Evolutionary conservation across 2,888 invertebrate genomes (phyloP).

Genomic region (Epinotia demarniana): DNA sequence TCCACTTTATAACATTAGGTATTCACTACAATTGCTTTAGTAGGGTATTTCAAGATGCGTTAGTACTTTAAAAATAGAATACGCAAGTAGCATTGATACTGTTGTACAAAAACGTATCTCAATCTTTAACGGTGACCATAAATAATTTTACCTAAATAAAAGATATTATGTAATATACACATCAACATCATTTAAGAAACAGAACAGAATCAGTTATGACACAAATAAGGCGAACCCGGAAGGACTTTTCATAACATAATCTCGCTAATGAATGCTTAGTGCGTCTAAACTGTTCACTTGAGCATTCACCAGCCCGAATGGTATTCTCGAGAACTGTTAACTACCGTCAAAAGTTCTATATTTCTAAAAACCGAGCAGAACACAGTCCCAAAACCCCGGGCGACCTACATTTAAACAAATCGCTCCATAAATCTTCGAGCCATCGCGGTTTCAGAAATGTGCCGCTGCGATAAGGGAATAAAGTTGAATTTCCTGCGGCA

Average conservation of each 20-base stretch:
- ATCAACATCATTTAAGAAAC: not conserved
- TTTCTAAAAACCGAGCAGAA: constrained; percentile 29
- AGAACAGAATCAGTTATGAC: not conserved
- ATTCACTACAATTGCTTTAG: no score
- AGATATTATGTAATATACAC: not conserved
- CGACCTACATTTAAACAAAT: constrained; percentile 45
- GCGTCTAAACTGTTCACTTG: not conserved
- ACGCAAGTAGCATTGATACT: no score
- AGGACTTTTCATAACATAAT: not conserved
- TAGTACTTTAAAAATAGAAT: no score
- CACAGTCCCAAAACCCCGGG: constrained; percentile 30
- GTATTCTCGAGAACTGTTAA: not conserved
- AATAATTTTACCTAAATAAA: no score
- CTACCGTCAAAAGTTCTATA: constrained; percentile 22
- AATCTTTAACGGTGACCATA: no score
- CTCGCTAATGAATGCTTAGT: no score
- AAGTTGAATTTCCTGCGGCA: constrained; percentile 14
- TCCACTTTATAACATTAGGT: no score
- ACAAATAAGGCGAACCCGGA: not conserved
- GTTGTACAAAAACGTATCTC: no score
- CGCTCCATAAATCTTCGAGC: constrained; percentile 28
- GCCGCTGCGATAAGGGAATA: constrained; percentile 11
- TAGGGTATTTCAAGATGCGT: no score
- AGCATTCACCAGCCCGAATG: not conserved
- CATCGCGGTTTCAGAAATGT: not conserved